A percentile compares a stretch with the other conserved stretches of the same genome.
Evolutionary conservation across 1,140 invertebrate genomes (phyloP).

Genomic region (Eurosta solidaginis): DNA sequence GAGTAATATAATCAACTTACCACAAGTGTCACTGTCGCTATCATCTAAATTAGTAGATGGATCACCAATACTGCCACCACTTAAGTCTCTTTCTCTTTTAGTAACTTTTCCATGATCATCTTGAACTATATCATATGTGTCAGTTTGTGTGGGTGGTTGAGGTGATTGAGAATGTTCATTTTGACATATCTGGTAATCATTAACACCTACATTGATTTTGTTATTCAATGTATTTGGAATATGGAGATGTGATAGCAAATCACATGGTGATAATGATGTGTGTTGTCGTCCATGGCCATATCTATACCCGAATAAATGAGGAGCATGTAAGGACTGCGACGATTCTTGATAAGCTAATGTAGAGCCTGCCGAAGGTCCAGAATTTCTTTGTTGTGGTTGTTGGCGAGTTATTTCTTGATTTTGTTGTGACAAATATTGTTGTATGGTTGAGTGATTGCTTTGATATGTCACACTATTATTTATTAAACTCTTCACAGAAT

Average conservation of each 20-base stretch:
- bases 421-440: slow-evolving; percentile 38
- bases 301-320: too few relatives aligned
- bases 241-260: neutral
- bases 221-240: neutral
- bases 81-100: neutral
- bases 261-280: slow-evolving; percentile 28
- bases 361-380: slow-evolving; percentile 31
- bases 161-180: slow-evolving; percentile 56
- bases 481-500: neutral
- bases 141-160: slow-evolving; percentile 32
- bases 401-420: slow-evolving; percentile 42
- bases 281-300: slow-evolving; percentile 38
- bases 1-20: slow-evolving; percentile 40
- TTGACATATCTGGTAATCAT: slow-evolving; percentile 34
- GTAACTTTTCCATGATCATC: neutral
- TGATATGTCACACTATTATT: neutral
- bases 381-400: slow-evolving; percentile 38
- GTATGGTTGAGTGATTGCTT: neutral
- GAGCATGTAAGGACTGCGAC: too few relatives aligned
- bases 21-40: slow-evolving; percentile 56
- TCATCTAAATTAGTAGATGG: slow-evolving; percentile 55
- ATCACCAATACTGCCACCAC: slow-evolving; percentile 53
- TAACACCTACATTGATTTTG: slow-evolving; percentile 14
- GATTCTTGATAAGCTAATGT: slow-evolving; percentile 39
- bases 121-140: neutral